Percentiles rank a stretch among this genome's conserved stretches.
Conservation (phyloP, 2,888 invertebrate genomes). For the Rugalucina vietnamica region DNA sequence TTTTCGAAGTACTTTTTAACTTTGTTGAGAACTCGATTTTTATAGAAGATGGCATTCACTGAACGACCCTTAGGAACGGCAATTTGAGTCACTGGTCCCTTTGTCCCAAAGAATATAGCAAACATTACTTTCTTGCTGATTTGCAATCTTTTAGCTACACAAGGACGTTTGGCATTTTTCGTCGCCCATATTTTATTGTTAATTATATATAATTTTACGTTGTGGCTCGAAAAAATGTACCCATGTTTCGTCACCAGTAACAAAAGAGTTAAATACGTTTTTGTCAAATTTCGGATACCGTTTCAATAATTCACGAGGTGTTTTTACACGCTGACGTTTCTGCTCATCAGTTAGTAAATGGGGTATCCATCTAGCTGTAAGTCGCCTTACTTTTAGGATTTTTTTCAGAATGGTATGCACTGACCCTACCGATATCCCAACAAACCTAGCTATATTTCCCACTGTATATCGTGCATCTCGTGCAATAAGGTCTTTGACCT, state of each 20-base stretch:
- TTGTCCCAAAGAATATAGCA: background rate
- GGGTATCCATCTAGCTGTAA: background rate
- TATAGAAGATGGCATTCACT: background rate
- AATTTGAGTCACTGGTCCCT: background rate
- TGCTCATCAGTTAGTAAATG: background rate
- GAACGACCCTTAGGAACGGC: background rate
- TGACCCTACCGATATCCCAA: background rate
- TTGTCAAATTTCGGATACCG: background rate
- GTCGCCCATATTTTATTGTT: background rate
- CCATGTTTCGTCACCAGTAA: constrained; percentile 17
- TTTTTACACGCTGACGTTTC: background rate
- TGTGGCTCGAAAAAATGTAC: background rate
- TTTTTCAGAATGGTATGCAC: background rate
- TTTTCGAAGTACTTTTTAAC: background rate
- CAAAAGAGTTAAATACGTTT: background rate
- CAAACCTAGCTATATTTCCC: background rate
- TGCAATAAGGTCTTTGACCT: background rate
- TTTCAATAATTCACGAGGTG: background rate
- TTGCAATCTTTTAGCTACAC: background rate
- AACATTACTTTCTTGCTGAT: background rate
- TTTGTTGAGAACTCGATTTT: background rate
- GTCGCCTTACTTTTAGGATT: background rate
- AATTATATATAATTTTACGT: no score
- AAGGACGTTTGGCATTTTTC: constrained; percentile 1
- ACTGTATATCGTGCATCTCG: background rate